Evolutionary conservation across 2,113 vertebrate genomes (phyloP).

Genomic region (cat (Felis catus)): F.catus_Fca126_mat1.0 CM031415.1:151109501-151110000

Average conservation of each 20-base stretch:
- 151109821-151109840: not conserved
- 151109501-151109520: not conserved
- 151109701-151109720: not conserved
- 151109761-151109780: not conserved
- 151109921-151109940: too few relatives aligned
- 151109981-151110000: too few relatives aligned
- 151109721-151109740: not conserved
- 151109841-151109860: not conserved
- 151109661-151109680: not conserved
- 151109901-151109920: not conserved
- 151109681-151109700: not conserved
- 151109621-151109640: not conserved
- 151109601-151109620: not conserved
- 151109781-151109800: not conserved
- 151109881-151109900: not conserved
- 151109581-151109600: not conserved
- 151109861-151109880: not conserved
- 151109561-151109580: not conserved
- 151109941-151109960: too few relatives aligned
- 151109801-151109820: not conserved
- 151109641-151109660: not conserved
- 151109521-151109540: not conserved
- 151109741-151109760: not conserved
- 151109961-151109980: too few relatives aligned
- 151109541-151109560: not conserved